A percentile compares a stretch with the other conserved stretches of the same genome.
These are phyloP conservation scores for Cryptophagus acutangulus DNA, from an alignment of 2,888 invertebrate genomes.

Conservation along the genomic window DNA sequence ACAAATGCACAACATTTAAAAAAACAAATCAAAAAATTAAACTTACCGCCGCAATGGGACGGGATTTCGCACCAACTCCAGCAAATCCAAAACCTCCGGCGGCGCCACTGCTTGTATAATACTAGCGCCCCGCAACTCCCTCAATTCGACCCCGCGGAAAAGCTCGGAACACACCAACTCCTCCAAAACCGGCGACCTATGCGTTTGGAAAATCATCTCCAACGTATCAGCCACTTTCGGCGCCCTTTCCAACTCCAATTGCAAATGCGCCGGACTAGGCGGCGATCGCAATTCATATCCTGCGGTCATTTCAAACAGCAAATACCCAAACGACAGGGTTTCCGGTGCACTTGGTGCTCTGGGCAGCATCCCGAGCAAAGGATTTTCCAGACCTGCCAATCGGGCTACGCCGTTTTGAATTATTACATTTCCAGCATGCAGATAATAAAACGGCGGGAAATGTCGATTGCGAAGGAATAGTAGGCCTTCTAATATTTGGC, in stretches of 20 bases:
- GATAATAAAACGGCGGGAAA: slow-evolving; percentile 70
- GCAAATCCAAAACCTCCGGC: slow-evolving; percentile 39
- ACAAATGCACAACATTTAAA: too few species aligned
- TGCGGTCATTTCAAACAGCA: slow-evolving; percentile 88
- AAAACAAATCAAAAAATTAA: slow-evolving; percentile 3
- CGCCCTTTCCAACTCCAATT: slow-evolving; percentile 63
- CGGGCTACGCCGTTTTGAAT: slow-evolving; percentile 89
- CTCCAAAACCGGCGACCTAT: slow-evolving; percentile 64
- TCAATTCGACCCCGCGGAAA: slow-evolving; percentile 81
- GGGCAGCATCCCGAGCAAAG: slow-evolving; percentile 70
- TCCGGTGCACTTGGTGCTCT: slow-evolving; percentile 55
- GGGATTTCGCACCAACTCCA: slow-evolving; percentile 39
- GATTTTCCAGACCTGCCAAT: slow-evolving; percentile 82
- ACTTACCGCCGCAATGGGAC: slow-evolving; percentile 40
- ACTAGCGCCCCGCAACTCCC: slow-evolving; percentile 80
- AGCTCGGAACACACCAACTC: slow-evolving; percentile 78
- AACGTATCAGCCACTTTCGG: slow-evolving; percentile 76
- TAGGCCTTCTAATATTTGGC: slow-evolving; percentile 82
- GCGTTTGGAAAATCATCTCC: slow-evolving; percentile 69
- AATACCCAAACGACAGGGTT: slow-evolving; percentile 72
- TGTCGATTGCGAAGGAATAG: slow-evolving; percentile 81
- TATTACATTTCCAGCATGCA: slow-evolving; percentile 87
- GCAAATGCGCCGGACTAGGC: slow-evolving; percentile 67
- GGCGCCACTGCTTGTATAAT: slow-evolving; percentile 52
- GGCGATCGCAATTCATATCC: slow-evolving; percentile 75